Base-by-base conservation (phyloP, 2,888 invertebrate species). In the Tortrix viridana region DNA sequence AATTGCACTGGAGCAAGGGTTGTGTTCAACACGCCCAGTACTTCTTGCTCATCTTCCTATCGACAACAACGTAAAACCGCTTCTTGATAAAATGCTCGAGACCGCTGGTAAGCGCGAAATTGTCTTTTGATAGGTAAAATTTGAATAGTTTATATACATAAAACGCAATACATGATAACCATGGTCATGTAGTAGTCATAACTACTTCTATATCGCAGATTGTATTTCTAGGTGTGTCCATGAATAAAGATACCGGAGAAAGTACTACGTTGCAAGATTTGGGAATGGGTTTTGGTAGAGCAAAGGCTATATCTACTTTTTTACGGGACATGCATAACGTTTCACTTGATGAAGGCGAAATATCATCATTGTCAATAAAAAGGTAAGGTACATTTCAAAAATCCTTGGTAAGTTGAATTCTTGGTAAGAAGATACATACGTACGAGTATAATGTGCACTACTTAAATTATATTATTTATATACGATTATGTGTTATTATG, bases 1-100 rank as follows among this genome's bases (percentile, higher is more conserved):
- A 73, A 76, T 60, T 9, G 71, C 61, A 5, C 37, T 66, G 22
- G 75, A 74, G 56, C 65, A 66, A 3, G 72, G 71, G 1, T 60
- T 74, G 19, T 63, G 68, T 9, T 66, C 68, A 14, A 43, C 48
- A 9, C 64, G 67, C 12, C 48, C 61, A 7, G 56, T 73, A 7
- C 41, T 71, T 2, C 68, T 67, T 9, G 54, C 58, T 4, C 44
- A 22, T 43, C 26, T 43, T 20, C 50, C 16, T 14, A 14, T 19
- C 12, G 52, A 37, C 37, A 12, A 43, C 0, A 46, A 50, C 16
- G 20, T 23, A 0, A 49, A 37, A 37, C 41, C 71, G 1, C 20
- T 80, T 16, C 19, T 76, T 16, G 55, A 74, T 19, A 62, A 69
- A 62, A 66, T 77, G 16, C 55, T 66, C 12, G n/a, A 23, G 3